A percentile compares a stretch with the other conserved stretches of the same genome.
phyloP scores from a whole-genome alignment of 2,113 vertebrate species.

The Anas platyrhynchos region DNA sequence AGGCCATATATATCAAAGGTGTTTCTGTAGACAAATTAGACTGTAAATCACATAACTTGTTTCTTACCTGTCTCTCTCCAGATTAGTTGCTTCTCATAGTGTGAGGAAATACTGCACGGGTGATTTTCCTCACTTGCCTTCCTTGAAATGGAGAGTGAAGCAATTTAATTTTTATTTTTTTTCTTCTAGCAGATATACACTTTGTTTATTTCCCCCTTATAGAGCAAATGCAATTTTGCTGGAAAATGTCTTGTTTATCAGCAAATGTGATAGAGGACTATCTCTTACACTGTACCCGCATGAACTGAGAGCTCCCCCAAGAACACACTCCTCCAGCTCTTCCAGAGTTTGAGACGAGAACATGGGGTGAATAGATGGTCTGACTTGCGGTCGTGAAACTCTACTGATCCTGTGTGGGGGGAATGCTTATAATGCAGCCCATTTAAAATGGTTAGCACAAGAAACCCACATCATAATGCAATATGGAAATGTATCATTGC shows the following conservation, averaged over 20 bases:
- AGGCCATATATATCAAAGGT: background rate
- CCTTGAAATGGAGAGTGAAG: background rate
- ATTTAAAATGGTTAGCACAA: background rate
- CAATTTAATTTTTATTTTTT: background rate
- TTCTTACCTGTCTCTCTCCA: background rate
- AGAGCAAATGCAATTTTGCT: background rate
- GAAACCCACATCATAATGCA: rapidly evolving
- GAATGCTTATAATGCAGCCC: background rate
- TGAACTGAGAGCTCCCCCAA: background rate
- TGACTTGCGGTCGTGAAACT: background rate
- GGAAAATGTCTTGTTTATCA: background rate
- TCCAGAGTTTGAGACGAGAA: background rate
- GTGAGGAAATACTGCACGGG: background rate
- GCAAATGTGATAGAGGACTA: background rate
- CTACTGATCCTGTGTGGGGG: background rate
- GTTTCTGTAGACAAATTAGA: background rate
- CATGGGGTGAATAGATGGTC: background rate
- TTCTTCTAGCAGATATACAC: background rate
- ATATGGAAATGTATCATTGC: background rate
- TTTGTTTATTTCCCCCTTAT: background rate
- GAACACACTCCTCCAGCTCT: background rate
- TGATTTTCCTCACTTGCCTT: background rate
- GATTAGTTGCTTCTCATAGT: background rate
- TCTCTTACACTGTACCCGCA: background rate
- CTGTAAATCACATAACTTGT: background rate